phyloP scores from a whole-genome alignment of 1,140 invertebrate species.

The Aricia agestis region DNA sequence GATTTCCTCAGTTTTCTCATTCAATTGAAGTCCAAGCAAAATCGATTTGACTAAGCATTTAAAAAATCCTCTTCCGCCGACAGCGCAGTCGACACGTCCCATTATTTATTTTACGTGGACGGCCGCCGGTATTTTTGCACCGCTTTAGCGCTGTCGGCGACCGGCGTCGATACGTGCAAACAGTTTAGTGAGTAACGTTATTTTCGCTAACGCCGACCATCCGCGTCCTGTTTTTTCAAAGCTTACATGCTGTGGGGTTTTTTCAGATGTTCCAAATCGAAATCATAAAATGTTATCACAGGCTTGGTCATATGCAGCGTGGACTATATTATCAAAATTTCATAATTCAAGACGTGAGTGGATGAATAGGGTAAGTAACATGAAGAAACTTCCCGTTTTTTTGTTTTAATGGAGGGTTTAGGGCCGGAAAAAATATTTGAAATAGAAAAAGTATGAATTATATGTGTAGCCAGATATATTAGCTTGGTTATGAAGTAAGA shows the following conservation, averaged over 20 bases:
- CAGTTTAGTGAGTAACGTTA: conserved; percentile 54
- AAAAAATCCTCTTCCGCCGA: conserved; percentile 26
- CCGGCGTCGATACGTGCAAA: conserved; percentile 50
- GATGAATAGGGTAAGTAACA: no score
- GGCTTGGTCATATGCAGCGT: background rate
- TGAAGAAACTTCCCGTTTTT: no score
- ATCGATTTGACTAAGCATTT: background rate
- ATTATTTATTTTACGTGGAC: conserved; percentile 67
- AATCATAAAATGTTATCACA: conserved; percentile 12
- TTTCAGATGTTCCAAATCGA: background rate
- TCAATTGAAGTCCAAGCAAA: background rate
- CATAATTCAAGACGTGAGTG: no score
- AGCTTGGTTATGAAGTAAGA: no score
- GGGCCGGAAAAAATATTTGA: no score
- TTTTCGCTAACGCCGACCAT: conserved; percentile 36
- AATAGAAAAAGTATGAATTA: no score
- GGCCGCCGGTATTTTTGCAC: conserved; percentile 44
- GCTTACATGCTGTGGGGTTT: conserved; percentile 6
- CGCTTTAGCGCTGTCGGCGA: conserved; percentile 48
- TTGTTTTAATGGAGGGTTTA: no score
- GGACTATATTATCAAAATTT: no score
- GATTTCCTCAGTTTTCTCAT: no score
- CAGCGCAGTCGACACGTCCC: conserved; percentile 48
- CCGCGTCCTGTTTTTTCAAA: conserved; percentile 21
- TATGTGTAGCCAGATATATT: no score